Conservation (phyloP, 30 jellyfish, hydroid and myxozoan species). For the Pseudorhiza aurosa region DNA sequence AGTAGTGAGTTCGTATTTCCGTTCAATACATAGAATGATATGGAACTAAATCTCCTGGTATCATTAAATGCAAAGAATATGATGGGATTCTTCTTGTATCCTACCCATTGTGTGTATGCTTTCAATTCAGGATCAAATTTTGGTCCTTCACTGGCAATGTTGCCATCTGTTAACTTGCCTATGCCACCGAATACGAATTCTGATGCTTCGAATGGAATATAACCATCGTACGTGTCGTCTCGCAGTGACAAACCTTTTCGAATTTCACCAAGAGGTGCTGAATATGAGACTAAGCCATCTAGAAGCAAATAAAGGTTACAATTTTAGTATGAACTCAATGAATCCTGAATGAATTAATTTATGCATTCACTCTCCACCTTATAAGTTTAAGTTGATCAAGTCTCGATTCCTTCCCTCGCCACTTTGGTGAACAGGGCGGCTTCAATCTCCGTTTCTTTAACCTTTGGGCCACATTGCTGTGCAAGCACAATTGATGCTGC, state of each 20-base stretch:
- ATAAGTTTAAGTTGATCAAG: no score
- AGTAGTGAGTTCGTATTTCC: conserved; percentile 11
- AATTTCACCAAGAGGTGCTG: conserved; percentile 73
- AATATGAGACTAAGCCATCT: conserved; percentile 72
- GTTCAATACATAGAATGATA: conserved; percentile 40
- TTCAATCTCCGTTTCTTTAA: no score
- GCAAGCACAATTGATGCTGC: no score
- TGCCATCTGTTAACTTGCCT: conserved; percentile 76
- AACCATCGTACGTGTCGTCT: conserved; percentile 68
- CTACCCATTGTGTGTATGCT: conserved; percentile 56
- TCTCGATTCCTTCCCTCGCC: no score
- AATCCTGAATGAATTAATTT: no score
- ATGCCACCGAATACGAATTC: conserved; percentile 66
- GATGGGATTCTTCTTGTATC: conserved; percentile 46
- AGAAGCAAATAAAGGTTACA: not conserved
- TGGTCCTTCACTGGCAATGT: conserved; percentile 30
- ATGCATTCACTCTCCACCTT: no score
- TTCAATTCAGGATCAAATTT: not conserved
- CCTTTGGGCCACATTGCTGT: no score
- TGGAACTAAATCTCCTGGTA: conserved; percentile 27
- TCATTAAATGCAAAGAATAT: conserved; percentile 40
- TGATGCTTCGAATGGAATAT: not conserved
- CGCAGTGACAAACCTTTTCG: conserved; percentile 39
- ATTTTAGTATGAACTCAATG: no score
- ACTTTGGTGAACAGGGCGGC: no score